Base-by-base conservation (phyloP, 2,888 invertebrate genomes). In the Erebia epiphron region DNA sequence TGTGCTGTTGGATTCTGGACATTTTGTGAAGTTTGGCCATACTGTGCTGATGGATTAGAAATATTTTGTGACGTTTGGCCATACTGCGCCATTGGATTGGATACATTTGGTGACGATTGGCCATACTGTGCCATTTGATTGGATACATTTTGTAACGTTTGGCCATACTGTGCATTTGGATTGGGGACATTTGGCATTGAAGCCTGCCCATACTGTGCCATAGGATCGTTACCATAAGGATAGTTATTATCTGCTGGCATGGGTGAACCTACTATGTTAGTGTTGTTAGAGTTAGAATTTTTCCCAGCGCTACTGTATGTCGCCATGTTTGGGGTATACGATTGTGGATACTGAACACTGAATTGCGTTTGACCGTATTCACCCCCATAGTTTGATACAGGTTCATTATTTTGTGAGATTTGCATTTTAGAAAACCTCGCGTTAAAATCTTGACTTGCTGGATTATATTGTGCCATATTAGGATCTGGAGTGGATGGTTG, bases 321-420 rank as follows among this genome's bases (percentile, higher is more conserved):
- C 0, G 87, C 83, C 70, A 83, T 82, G n/a, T 86, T 77, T 9
- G 80, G 76, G 4, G 80, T 77, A 18, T 79, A 75, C 9, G 77
- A 73, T 69, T 87, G 85, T 0, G 90, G 90, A 73, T 91, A 90
- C 64, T 91, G 88, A 1, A 84, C 82, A 68, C 80, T 89, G 77
- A 90, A 91, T 75, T 83, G 91, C 1, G 89, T 91, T 67, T 92
- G 88, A 0, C 88, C 83, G 72, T 91, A 91, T 65, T 91, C 90
- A 0, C 79, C 75, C 0, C 79, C 80, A 67, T 80, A 85, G 41
- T 77, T 79, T 5, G 64, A 61, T 26, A 73, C 69, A 0, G 82
- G 76, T 4, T 87, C 87, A 0, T 83, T 71, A 75, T 89, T 89
- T 0, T 84, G 81, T 0, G 85, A 75, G 1, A 92, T 80, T 49